Evolutionary conservation across 2,888 invertebrate species (phyloP), one percentile per base, ranked within the genome.

Genomic region (Lampropteryx suffumata): DNA sequence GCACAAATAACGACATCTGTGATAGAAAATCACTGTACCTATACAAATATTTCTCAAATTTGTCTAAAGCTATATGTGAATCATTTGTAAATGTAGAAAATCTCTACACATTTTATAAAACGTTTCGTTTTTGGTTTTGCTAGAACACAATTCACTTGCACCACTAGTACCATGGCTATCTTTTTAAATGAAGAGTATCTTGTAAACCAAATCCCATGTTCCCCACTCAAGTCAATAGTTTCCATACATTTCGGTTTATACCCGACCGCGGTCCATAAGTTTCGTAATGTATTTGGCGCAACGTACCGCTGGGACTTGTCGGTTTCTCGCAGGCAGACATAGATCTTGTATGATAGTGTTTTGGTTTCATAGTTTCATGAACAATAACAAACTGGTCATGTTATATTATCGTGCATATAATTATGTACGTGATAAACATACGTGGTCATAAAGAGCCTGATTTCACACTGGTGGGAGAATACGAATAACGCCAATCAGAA

Each of bases 281-380:
- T 81, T 61, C 57, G 60, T 66, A 75, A 76, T 63, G 64, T 76
- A 72, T 71, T 69, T 70, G 65, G 65, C 71, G 69, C 68, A 64
- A 55, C 54, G 55, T 53, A 51, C 53, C 39, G 50, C 55, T 63
- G 67, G 66, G 59, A 49, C 50, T 61, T 65, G 64, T 47, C 34
- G 42, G 44, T 34, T 48, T 53, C 58, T 56, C 36, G 40, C 13
- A 32, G 32, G 41, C 12, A 30, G 29, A 35, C 37, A 50, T 55
- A 48, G 41, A 56, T 46, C 50, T 56, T 47, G 37, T 47, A 48
- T 47, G 41, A 54, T 56, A 59, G 48, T 46, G 43, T 30, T 47
- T 27, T 44, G 40, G 40, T 43, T 42, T 47, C 47, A 47, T 40
- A 45, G 40, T 34, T 44, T 40, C 39, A 8, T 12, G 21, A 32